Conservation (phyloP, 2,113 vertebrate genomes). For the Picathartes gymnocephalus region DNA sequence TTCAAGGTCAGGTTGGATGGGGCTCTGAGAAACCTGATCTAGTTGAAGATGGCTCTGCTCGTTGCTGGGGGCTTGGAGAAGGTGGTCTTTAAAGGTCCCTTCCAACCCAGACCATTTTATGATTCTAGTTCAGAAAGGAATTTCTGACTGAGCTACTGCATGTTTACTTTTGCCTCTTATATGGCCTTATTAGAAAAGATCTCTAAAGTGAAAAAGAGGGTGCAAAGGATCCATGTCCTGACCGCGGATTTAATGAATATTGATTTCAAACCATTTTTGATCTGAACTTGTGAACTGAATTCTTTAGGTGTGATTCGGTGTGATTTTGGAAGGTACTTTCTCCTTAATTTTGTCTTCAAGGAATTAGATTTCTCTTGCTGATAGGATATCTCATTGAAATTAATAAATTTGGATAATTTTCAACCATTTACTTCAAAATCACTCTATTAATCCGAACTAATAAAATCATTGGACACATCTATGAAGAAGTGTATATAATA, state of each 20-base stretch:
- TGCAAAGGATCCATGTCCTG: neutral
- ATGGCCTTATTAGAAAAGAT: neutral
- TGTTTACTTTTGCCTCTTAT: neutral
- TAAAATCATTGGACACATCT: neutral
- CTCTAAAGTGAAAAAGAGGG: neutral
- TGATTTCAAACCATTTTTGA: neutral
- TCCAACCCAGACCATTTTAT: neutral
- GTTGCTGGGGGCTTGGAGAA: neutral
- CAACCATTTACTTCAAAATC: neutral
- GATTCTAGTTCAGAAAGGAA: neutral
- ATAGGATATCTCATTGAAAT: neutral
- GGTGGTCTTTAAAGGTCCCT: neutral
- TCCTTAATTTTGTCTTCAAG: neutral
- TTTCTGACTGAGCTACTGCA: neutral
- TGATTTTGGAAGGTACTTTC: neutral
- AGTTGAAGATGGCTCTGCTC: neutral
- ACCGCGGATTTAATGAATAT: neutral
- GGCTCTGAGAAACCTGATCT: neutral
- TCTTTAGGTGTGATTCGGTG: neutral
- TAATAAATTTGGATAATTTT: neutral
- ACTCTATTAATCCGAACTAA: neutral
- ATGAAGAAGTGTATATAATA: neutral
- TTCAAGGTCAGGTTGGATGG: accelerated
- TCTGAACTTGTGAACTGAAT: neutral
- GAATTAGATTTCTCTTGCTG: neutral